phyloP scores from a whole-genome alignment of 2,888 invertebrate species.

The Epsilonema sp. region DNA sequence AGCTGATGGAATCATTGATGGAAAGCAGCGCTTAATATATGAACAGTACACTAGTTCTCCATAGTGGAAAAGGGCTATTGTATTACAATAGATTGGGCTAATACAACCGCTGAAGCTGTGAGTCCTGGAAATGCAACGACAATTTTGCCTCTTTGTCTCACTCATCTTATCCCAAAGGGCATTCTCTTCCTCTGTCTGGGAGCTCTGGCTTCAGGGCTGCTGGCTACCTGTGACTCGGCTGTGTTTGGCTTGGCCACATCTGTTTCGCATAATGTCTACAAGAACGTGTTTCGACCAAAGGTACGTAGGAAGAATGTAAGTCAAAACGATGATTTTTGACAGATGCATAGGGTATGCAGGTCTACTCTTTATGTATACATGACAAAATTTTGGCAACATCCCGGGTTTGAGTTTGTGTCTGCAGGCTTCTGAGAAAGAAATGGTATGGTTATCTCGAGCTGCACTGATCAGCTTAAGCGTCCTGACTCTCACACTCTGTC shows the following conservation, averaged over 20 bases:
- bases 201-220: conserved; percentile 25
- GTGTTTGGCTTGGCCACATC: conserved; percentile 25
- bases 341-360: too few relatives aligned
- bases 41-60: too few relatives aligned
- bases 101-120: background rate
- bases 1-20: too few relatives aligned
- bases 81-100: conserved; percentile 7
- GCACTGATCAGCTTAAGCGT: conserved; percentile 16
- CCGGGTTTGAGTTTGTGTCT: too few relatives aligned
- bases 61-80: too few relatives aligned
- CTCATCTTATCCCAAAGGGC: conserved; percentile 21
- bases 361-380: too few relatives aligned
- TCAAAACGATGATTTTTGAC: too few relatives aligned
- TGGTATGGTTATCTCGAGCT: conserved; percentile 17
- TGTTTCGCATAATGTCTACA: conserved; percentile 27
- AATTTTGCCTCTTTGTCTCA: conserved; percentile 2
- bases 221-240: conserved; percentile 27
- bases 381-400: too few relatives aligned
- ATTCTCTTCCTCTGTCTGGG: conserved; percentile 18
- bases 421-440: conserved; percentile 16
- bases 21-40: too few relatives aligned
- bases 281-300: conserved; percentile 13
- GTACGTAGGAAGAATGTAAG: background rate
- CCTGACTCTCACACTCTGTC: conserved; percentile 17
- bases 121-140: background rate